A percentile compares a stretch with the other conserved stretches of the same genome.
These are phyloP conservation scores for Capromys pilorides DNA, from an alignment of 2,797 vertebrate genomes.

Conservation along the genomic window DNA sequence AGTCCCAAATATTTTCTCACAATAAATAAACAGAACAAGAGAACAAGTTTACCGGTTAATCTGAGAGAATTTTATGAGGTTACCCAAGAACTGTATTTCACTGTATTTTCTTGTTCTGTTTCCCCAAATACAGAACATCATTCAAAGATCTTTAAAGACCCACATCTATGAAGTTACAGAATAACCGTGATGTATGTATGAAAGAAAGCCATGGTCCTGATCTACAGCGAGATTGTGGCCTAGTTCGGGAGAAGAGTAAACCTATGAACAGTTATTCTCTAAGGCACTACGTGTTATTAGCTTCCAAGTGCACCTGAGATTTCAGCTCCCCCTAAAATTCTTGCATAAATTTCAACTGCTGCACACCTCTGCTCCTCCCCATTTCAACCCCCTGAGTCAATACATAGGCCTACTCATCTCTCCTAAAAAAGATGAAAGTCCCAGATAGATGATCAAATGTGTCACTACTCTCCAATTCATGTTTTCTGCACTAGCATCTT, in stretches of 20 bases:
- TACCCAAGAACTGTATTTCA: background rate
- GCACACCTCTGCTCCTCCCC: background rate
- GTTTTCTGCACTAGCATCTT: constrained; percentile 13
- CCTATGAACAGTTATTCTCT: background rate
- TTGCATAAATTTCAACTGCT: background rate
- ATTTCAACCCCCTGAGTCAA: background rate
- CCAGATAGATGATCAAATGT: background rate
- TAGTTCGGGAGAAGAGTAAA: background rate
- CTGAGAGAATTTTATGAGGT: constrained; percentile 42
- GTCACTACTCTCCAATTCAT: background rate
- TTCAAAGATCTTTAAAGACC: background rate
- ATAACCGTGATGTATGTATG: constrained; percentile 22
- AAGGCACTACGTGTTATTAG: background rate
- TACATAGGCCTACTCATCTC: background rate
- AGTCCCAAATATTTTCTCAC: constrained; percentile 61
- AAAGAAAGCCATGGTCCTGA: background rate
- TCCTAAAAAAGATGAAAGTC: background rate
- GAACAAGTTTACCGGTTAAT: constrained; percentile 62
- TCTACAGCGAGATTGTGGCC: background rate
- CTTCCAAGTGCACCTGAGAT: background rate
- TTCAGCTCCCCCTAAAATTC: constrained; percentile 21
- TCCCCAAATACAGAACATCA: constrained; percentile 59
- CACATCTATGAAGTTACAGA: background rate
- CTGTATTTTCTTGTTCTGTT: constrained; percentile 55
- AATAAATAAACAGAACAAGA: constrained; percentile 24